Evolutionary conservation across 2,113 vertebrate genomes (phyloP), one percentile per base, ranked within the genome.

Genomic region (Oenanthe melanoleuca): DNA sequence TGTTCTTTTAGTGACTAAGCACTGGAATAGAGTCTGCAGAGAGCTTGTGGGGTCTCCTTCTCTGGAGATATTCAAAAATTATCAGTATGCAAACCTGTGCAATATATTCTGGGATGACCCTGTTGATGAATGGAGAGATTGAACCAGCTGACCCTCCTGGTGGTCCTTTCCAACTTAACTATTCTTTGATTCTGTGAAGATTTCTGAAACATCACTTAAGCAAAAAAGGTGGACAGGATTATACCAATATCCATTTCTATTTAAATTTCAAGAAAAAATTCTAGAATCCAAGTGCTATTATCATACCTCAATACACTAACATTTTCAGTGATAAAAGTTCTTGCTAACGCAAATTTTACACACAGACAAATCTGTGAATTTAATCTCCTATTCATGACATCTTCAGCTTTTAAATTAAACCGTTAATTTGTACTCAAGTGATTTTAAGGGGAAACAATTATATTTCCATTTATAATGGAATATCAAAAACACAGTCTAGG

Each of bases 111-210:
- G 22, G 13, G 9, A 56, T 64, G 24, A 49, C 21, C 5, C 7
- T 40, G 5, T 5, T 29, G 38, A 20, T 34, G 17, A 56, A 29
- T 1, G 1, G 7, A 9, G 17, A 42, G 14, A 61, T 38, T 33
- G 11, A 13, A 49, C 9, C 21, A 29, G 3, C 29, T 34, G 24
- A n/a, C 3, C 5, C 7, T 25, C 6, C 6, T 4, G 3, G 3
- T 14, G 21, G 5, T 49, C 42, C 16, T 49, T 49, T 49, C 25
- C 14, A 49, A 7, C 6, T 37, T 18, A 80, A 22, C 7, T 26
- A 10, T 18, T 47, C 28, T 49, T 50, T 34, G 11, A 63, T 50
- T 64, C n/a, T 55, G 5, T 34, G 49, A 79, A 79, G 22, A 55
- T 3, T 77, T 67, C n/a, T 56, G 42, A 72, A 85, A 8, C 3